Base-by-base conservation (phyloP, 2,797 vertebrate genomes). In the Gobionotothen gibberifrons region DNA sequence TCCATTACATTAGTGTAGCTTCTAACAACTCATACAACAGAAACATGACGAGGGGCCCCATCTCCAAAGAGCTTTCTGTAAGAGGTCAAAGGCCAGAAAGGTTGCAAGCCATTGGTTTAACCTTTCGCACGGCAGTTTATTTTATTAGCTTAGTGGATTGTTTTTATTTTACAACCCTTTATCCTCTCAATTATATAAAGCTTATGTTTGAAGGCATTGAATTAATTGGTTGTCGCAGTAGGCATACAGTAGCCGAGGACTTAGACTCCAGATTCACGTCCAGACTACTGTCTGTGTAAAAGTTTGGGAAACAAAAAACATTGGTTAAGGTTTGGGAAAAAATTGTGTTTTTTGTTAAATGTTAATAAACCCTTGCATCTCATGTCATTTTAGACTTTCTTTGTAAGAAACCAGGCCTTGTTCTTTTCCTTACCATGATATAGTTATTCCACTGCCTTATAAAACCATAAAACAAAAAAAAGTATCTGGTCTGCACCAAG, bases 41-140 rank as follows among this genome's bases (percentile, higher is more conserved):
- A 46, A 60, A 60, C 9, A 3, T 22, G 12, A 57, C 3, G 14
- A 42, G 55, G 55, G 36, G 3, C n/a, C 54, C 54, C 5, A 7
- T 13, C 54, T 17, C 7, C 19, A 52, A 12, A 52, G 19, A 13
- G 17, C 54, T 17, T 54, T 54, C 26, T 54, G 52, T 17, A 16
- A n/a, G 17, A 4, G 54, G 54, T 56, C 32, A 56, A 9, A 56
- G 54, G 32, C 17, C 54, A 56, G 12, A 39, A 39, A 56, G 29
- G 54, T 39, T 56, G 32, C 10, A 17, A 39, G 17, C 29, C 26
- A 55, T 17, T 62, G 29, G 46, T 63, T 39, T 63, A 63, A 63
- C 46, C 60, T 49, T 63, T 15, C 62, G 22, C 29, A 9, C 17
- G 5, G 29, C 17, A 26, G 26, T 44, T 15, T 17, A 61, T 42